A percentile compares a stretch with the other conserved stretches of the same genome.
Conservation (phyloP, 1,140 invertebrate species). For the Stegodyphus dumicola region DNA sequence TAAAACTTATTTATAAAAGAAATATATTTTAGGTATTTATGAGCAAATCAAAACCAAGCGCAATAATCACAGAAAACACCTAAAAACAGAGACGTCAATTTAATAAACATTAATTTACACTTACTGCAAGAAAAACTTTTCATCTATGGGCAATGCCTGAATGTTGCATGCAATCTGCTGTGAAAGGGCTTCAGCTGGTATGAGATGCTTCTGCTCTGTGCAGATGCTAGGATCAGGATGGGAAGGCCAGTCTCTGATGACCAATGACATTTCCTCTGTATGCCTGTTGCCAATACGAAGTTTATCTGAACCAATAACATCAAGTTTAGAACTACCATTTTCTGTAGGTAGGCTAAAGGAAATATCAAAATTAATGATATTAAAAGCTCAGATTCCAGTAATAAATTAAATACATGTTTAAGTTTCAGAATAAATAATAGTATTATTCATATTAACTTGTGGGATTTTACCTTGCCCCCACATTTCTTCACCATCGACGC, state of each 20-base stretch:
- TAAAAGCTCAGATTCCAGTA: too few species aligned
- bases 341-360: not conserved
- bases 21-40: too few species aligned
- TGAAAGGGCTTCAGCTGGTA: constrained; percentile 11
- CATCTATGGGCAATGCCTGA: constrained; percentile 19
- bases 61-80: too few species aligned
- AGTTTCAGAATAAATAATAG: too few species aligned
- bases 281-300: not conserved
- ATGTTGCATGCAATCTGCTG: constrained; percentile 33
- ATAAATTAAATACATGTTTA: too few species aligned
- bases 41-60: too few species aligned
- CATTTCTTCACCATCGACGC: too few species aligned
- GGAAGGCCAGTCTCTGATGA: constrained; percentile 15
- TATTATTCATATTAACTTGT: too few species aligned
- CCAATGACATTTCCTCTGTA: constrained; percentile 11
- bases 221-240: constrained; percentile 6
- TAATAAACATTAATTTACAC: not conserved
- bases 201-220: constrained; percentile 5
- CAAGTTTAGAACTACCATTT: not conserved
- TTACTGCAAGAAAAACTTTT: constrained; percentile 40
- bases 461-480: too few species aligned
- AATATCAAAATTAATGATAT: too few species aligned
- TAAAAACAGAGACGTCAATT: too few species aligned
- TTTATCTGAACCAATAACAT: not conserved
- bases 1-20: too few species aligned